Evolutionary conservation across 2,797 vertebrate genomes (phyloP), one percentile per base, ranked within the genome.

Genomic region (Syngnathus acus): DNA sequence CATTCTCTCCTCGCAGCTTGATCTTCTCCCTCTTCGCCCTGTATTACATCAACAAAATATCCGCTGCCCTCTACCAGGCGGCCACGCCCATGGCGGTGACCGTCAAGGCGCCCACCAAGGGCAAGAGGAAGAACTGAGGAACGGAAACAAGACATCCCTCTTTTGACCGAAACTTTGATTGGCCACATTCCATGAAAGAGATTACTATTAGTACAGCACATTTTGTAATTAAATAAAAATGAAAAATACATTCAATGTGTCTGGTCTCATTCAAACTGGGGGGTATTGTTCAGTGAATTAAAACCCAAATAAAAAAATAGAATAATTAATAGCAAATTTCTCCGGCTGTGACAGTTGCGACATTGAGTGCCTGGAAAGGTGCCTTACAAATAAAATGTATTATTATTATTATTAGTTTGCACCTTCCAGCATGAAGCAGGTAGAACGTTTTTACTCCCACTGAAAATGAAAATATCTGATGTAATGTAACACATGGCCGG

Each of bases 21-120:
- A 92, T 93, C 51, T 93, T 93, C 82, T 93, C 92, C 23, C 84
- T 93, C 82, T 91, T 98, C 0, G 93, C 92, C 0, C 82, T 98
- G 57, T 99, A 96, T 84, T 97, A 98, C 88, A 95, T 97, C 89
- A 98, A 99, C 90, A 98, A 97, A 90, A 93, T 98, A 63, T 98
- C 97, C 0, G 94, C 95, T 0, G 92, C 94, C 0, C 91, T 98
- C 64, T 98, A 99, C 84, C 96, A 98, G 84, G 90, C 91, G 0
- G 68, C 91, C 0, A 90, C 78, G 0, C 92, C 94, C 0, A 61
- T 85, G 0, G 71, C 87, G 14, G 83, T 83, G 1, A 92, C 91
- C 0, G 72, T 93, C 75, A 99, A 96, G 82, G 79, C 91, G 39
- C 73, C 93, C 0, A 91, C 93, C 85, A 98, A 98, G 78, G 83